Evolutionary conservation across 2,113 vertebrate species (phyloP).

Genomic region (Herpetotheres cachinnans): DNA sequence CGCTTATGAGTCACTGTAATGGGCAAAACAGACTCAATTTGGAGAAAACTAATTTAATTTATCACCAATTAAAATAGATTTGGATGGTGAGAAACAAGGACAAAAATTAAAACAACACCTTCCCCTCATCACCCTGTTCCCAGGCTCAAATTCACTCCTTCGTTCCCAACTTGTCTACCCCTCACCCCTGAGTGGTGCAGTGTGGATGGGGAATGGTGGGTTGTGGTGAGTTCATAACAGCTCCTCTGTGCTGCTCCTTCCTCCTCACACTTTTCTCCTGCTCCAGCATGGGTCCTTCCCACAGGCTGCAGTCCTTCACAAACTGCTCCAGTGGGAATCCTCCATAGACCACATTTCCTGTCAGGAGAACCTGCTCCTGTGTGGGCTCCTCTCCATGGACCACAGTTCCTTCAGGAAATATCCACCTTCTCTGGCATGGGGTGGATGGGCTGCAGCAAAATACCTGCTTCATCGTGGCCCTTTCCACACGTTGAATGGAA

Average conservation of each 20-base stretch:
- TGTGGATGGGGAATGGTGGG: rapidly evolving
- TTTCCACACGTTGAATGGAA: not conserved
- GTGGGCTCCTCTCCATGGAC: not conserved
- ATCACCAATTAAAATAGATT: not conserved
- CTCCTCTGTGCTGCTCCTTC: not conserved
- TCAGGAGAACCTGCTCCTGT: not conserved
- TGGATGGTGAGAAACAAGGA: not conserved
- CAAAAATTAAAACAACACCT: not conserved
- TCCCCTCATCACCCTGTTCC: not conserved
- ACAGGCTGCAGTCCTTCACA: not conserved
- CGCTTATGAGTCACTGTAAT: not conserved
- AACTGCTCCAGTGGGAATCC: not conserved
- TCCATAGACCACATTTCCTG: not conserved
- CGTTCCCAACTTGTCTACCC: not conserved
- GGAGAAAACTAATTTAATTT: not conserved
- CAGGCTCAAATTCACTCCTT: not conserved
- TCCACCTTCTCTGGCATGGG: not conserved
- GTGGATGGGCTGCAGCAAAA: not conserved
- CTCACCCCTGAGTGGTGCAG: not conserved
- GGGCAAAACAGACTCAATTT: not conserved
- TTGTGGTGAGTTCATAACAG: not conserved
- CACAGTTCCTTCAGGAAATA: not conserved
- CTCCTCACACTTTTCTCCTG: not conserved
- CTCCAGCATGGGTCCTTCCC: not conserved
- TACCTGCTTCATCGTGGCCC: not conserved